Base-by-base conservation (phyloP, 2,113 vertebrate species). In the Pholis gunnellus region DNA sequence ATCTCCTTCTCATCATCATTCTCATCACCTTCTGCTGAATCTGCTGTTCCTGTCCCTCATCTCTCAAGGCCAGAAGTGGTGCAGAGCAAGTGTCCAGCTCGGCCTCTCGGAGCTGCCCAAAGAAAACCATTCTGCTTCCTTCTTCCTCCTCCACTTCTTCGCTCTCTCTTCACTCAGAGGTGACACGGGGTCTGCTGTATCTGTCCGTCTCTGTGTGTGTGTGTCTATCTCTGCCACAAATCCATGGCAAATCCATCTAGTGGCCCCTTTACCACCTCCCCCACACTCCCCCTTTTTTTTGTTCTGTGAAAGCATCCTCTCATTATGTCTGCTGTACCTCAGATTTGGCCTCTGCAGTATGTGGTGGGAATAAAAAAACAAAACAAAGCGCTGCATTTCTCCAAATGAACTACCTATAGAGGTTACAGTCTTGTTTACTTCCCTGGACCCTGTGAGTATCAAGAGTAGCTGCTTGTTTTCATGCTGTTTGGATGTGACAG, bases 51-150 rank as follows among this genome's bases (percentile, higher is more conserved):
- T 88, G 63, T 90, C 61, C 72, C 46, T 91, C 81, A 5, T 95
- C 85, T 90, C 87, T 93, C 86, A 99, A 99, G 98, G 94, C 95
- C 95, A 97, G 94, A 88, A 93, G 83, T 91, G 96, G 68, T 87
- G 95, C 94, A 73, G 95, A 96, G 44, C 91, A 84, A 20, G 72
- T 56, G 82, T 85, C 73, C 88, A 77, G 59, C 87, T 89, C 84
- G 4, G 93, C 78, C 94, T 95, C 94, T 93, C 96, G 97, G 94
- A 97, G 96, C 95, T 99, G 98, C 92, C 98, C 98, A 89, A 99
- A 99, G 98, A 99, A 98, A 97, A 97, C 97, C 94, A 98, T 99
- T 96, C 96, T 96, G 84, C 97, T 99, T 63, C 94, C 94, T 87
- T 93, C 95, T 78, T 96, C 95, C 91, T 93, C 96, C 90, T 96